Base-by-base conservation (phyloP, 1,140 invertebrate species). In the Aphidius ervi region DNA sequence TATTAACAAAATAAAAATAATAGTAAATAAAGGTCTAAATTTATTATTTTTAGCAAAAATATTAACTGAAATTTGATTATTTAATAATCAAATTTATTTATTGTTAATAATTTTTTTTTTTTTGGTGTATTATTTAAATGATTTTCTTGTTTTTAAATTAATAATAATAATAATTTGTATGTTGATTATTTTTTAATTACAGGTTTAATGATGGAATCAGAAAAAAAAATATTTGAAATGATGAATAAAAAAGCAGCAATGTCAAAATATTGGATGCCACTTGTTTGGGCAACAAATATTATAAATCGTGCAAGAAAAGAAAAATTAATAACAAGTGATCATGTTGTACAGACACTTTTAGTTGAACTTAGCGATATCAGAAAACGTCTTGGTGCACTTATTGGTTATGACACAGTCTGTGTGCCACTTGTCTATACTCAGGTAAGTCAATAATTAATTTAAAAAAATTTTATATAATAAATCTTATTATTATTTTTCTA, bases 381-480 rank as follows among this genome's bases (percentile, higher is more conserved):
- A 68, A 82, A 87, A 71, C 82, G 89, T 68, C 78, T 93, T 61
- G 91, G 91, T 60, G 87, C 88, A 53, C 82, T 94, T 5, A 93
- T 93, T 66, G 90, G 90, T 54, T 99, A 97, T 76, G 97, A 99
- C 81, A 98, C 94, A 70, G 94, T 98, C 67, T 96, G 92, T 74
- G 94, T 98, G 63, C 97, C 97, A 47, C 85, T 98, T 39, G 95
- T 98, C 59, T 99, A 99, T 77, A 98, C 95, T 57, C 95, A 99
- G 90, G 96, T 95, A 73, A 81, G 79, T 65, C 65, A 57, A 16
- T 48, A 46, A 8, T 52, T 52, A 52, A 52, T 23, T 49, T 5
- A 6, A 23, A 49, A 16, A 46, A n/a, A n/a, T 9, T 46, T 46
- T 46, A 3, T 46, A 31, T 31, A 31, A 16, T 16, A 16, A 16